Conservation (phyloP, 2,113 vertebrate species). For the Carollia perspicillata region DNA sequence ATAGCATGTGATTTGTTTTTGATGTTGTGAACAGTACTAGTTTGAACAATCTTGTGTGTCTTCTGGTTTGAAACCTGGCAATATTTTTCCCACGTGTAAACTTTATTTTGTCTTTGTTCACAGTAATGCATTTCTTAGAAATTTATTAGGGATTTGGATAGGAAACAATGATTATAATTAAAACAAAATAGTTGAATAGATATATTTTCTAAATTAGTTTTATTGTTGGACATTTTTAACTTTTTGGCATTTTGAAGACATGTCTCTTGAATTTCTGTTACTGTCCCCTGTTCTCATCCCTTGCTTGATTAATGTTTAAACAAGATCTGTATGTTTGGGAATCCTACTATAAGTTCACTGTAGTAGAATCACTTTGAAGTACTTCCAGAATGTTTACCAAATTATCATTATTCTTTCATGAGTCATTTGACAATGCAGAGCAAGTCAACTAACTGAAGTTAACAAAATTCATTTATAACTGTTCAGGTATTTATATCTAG, state of each 20-base stretch:
- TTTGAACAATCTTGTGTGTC: neutral
- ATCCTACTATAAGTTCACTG: neutral
- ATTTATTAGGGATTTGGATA: no score
- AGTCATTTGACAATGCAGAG: neutral
- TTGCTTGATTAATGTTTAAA: neutral
- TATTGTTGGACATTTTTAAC: neutral
- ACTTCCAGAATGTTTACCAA: neutral
- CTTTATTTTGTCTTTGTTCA: neutral
- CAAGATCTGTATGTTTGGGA: neutral
- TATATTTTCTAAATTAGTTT: neutral
- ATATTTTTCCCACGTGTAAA: neutral
- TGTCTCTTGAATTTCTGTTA: neutral
- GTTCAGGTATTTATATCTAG: neutral
- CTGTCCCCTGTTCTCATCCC: neutral
- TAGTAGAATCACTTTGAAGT: neutral
- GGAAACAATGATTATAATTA: neutral
- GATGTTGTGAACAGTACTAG: neutral
- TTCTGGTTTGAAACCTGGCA: neutral
- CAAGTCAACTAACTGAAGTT: neutral
- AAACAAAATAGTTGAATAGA: neutral
- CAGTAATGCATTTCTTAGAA: neutral
- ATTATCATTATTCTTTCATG: neutral
- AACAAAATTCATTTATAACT: neutral
- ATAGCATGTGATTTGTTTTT: neutral
- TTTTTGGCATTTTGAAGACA: neutral